These are phyloP conservation scores for Lytechinus pictus DNA, from an alignment of 35 echinoderm and acorn worm species.

Conservation along the genomic window DNA sequence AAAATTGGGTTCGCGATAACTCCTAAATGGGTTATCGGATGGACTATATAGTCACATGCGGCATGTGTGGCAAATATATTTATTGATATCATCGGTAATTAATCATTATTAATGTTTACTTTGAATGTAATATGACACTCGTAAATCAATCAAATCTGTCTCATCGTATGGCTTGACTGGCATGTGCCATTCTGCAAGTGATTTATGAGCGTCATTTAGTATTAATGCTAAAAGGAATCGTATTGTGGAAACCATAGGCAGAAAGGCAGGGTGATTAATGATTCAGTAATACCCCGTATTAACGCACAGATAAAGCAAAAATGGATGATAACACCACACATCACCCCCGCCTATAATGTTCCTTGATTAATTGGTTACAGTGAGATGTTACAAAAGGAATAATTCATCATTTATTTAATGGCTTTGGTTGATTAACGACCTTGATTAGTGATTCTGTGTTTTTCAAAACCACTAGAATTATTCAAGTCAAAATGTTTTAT, in stretches of 20 bases:
- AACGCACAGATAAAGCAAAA: not conserved
- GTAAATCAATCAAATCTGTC: not conserved
- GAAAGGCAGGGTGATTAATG: not conserved
- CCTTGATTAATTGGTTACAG: not conserved
- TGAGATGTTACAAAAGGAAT: not conserved
- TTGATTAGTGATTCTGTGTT: not conserved
- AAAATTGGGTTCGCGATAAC: not conserved
- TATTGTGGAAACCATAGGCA: not conserved
- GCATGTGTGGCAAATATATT: not conserved
- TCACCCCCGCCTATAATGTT: not conserved
- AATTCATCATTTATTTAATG: constrained; percentile 15
- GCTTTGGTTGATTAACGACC: not conserved
- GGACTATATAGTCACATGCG: not conserved
- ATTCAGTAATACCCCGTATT: not conserved
- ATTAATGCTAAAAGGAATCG: not conserved
- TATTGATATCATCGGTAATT: not conserved
- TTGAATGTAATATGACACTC: not conserved
- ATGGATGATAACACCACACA: not conserved
- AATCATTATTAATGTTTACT: not conserved
- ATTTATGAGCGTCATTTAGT: not conserved
- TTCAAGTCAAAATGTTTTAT: not conserved
- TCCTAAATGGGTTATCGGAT: not conserved
- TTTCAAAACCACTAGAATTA: not conserved
- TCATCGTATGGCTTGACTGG: not conserved
- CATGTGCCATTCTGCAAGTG: not conserved